Percentiles rank a stretch among this genome's conserved stretches.
Conservation (phyloP, 1,140 invertebrate species). For the Zaprionus africanus region DNA sequence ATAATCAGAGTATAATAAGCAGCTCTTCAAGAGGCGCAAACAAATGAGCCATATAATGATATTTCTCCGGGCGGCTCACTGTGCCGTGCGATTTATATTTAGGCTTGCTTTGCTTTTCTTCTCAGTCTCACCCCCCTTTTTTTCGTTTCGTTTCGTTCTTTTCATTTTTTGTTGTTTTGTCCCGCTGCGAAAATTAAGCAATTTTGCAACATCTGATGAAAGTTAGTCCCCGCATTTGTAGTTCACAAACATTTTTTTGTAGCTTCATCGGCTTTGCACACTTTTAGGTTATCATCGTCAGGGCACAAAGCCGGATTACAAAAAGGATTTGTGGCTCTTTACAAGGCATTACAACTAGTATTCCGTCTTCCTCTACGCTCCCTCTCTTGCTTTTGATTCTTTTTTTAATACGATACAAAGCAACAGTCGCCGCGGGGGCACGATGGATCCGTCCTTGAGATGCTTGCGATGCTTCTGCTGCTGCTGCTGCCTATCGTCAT, state of each 20-base stretch:
- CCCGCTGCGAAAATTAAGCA: constrained; percentile 54
- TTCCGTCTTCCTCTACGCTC: constrained; percentile 11
- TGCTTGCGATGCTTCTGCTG: neutral
- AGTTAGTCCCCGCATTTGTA: constrained; percentile 43
- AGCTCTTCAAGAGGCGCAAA: constrained; percentile 72
- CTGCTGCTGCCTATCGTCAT: constrained; percentile 47
- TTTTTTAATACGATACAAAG: constrained; percentile 40
- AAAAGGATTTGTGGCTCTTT: constrained; percentile 71
- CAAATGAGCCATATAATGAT: constrained; percentile 80
- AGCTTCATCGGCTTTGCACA: constrained; percentile 69
- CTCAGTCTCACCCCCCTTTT: neutral
- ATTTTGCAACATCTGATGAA: constrained; percentile 51
- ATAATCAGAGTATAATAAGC: constrained; percentile 81
- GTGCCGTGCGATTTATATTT: constrained; percentile 20
- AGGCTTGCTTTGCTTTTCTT: constrained; percentile 2
- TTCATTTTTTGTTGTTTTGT: constrained; percentile 1
- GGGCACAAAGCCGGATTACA: constrained; percentile 73
- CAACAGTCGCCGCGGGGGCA: constrained; percentile 40
- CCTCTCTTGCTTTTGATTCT: constrained; percentile 34
- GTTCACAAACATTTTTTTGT: constrained; percentile 65
- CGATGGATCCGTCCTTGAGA: constrained; percentile 16
- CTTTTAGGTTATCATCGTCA: constrained; percentile 76
- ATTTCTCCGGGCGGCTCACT: constrained; percentile 31
- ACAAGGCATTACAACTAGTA: constrained; percentile 60
- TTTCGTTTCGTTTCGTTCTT: neutral